Evolutionary conservation across 1,140 invertebrate genomes (phyloP).

Genomic region (Zophobas morio): DNA sequence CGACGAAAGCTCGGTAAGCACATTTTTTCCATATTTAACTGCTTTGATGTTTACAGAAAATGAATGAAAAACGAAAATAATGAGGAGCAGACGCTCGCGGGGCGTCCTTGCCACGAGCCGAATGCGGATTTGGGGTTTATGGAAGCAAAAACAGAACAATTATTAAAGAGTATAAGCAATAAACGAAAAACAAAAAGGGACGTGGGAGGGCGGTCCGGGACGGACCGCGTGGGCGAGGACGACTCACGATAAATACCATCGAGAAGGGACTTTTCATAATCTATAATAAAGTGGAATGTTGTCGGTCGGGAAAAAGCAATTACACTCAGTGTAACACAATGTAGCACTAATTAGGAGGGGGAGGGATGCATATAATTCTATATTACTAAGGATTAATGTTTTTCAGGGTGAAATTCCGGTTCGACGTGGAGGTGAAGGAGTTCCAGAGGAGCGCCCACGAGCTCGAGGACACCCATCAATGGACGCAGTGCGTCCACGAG

Average conservation of each 20-base stretch:
- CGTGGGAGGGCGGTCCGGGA: background rate
- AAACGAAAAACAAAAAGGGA: background rate
- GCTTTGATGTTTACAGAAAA: constrained; percentile 29
- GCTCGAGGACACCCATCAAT: constrained; percentile 57
- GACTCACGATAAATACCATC: background rate
- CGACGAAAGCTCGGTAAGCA: constrained; percentile 21
- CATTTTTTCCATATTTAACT: constrained; percentile 14
- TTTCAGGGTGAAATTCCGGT: constrained; percentile 70
- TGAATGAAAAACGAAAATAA: constrained; percentile 9
- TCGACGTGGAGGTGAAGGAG: constrained; percentile 70
- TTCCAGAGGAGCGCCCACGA: constrained; percentile 64
- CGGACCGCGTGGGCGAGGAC: background rate
- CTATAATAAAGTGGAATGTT: no score
- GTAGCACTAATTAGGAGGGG: no score
- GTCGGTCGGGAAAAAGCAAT: background rate
- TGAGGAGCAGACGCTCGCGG: background rate
- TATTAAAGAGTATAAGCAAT: background rate
- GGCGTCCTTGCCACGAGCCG: no score
- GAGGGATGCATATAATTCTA: no score
- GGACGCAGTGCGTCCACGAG: constrained; percentile 54
- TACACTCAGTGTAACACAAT: background rate
- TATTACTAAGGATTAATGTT: no score
- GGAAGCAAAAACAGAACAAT: background rate
- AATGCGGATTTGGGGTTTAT: no score
- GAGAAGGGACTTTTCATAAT: no score